Percentiles rank a stretch among this genome's conserved stretches.
phyloP scores from a whole-genome alignment of 2,113 vertebrate genomes.

The Pao palembangensis region DNA sequence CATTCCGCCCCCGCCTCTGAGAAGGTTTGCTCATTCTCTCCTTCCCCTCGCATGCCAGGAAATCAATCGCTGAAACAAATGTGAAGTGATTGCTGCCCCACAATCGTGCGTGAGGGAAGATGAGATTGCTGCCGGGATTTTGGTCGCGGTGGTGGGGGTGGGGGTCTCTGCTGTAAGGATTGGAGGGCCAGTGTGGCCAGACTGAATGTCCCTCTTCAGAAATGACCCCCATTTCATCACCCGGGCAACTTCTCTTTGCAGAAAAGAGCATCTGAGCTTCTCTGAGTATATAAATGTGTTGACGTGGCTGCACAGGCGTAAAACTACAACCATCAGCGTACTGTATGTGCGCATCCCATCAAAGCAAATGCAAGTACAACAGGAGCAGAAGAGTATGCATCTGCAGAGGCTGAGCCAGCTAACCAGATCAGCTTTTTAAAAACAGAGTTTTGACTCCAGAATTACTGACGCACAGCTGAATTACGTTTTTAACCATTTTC shows the following conservation, averaged over 20 bases:
- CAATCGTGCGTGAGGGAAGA: slow-evolving; percentile 25
- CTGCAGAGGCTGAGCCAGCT: too few species aligned
- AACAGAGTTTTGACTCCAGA: too few species aligned
- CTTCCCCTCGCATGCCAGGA: slow-evolving; percentile 56
- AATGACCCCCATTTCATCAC: slow-evolving; percentile 50
- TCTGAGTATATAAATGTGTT: slow-evolving; percentile 37
- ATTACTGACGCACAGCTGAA: too few species aligned
- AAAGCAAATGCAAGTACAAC: not conserved
- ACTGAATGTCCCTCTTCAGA: slow-evolving; percentile 37
- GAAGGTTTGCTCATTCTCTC: slow-evolving; percentile 49
- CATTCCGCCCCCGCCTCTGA: slow-evolving; percentile 26
- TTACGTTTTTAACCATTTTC: slow-evolving; percentile 4
- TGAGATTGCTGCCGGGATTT: not conserved
- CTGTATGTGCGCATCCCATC: not conserved
- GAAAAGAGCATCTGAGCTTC: slow-evolving; percentile 52
- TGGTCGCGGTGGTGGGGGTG: not conserved
- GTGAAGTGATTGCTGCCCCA: slow-evolving; percentile 69
- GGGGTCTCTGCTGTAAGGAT: not conserved
- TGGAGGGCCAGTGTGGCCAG: too few species aligned
- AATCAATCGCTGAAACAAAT: slow-evolving; percentile 69
- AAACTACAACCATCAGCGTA: slow-evolving; percentile 47
- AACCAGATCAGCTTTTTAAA: too few species aligned
- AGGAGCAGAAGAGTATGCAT: too few species aligned
- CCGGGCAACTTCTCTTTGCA: slow-evolving; percentile 55
- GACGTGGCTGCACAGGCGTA: slow-evolving; percentile 40